phyloP scores from a whole-genome alignment of 2,797 vertebrate genomes.

The Geotrypetes seraphini region DNA sequence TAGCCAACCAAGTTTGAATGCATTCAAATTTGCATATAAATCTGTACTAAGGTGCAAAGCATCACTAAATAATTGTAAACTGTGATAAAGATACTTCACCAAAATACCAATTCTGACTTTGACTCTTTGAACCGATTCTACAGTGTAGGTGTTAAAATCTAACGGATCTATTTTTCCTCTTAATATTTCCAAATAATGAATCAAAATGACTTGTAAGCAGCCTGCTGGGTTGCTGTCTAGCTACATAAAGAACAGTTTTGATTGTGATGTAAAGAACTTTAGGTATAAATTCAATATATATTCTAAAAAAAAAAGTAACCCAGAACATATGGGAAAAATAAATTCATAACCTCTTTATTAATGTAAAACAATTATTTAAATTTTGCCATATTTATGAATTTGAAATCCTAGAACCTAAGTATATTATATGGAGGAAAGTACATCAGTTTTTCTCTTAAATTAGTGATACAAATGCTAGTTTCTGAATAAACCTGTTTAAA shows the following conservation, averaged over 20 bases:
- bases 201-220: slow-evolving; percentile 36
- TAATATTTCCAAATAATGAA: slow-evolving; percentile 53
- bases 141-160: slow-evolving; percentile 30
- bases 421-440: slow-evolving; percentile 36
- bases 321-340: too few species aligned
- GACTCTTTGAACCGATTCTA: slow-evolving; percentile 28
- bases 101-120: too few species aligned
- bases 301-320: slow-evolving; percentile 43
- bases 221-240: slow-evolving; percentile 22
- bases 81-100: too few species aligned
- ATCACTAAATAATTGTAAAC: too few species aligned
- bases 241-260: slow-evolving; percentile 32
- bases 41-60: too few species aligned
- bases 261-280: slow-evolving; percentile 45
- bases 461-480: slow-evolving; percentile 47
- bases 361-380: slow-evolving; percentile 51
- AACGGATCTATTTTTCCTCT: slow-evolving; percentile 34
- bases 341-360: slow-evolving; percentile 39
- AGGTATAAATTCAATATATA: slow-evolving; percentile 36
- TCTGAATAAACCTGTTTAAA: slow-evolving; percentile 35
- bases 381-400: slow-evolving; percentile 52
- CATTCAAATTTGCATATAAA: too few species aligned
- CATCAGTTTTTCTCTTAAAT: slow-evolving; percentile 48
- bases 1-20: too few species aligned
- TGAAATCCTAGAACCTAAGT: slow-evolving; percentile 45